Evolutionary conservation across 2,888 invertebrate species (phyloP), one percentile per base, ranked within the genome.

Genomic region (Tetrapedia diversipes): DNA sequence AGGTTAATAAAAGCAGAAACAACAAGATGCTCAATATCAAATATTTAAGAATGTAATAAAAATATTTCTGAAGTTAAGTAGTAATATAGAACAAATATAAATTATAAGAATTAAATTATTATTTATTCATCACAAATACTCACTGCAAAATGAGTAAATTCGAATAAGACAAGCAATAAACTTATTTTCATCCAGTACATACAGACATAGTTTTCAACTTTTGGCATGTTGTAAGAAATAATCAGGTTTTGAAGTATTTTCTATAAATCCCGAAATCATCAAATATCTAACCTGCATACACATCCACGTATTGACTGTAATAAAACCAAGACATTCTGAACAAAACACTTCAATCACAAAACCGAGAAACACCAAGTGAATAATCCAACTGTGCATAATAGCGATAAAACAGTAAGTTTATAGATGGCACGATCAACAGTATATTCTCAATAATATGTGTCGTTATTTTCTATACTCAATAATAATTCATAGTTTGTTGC

Each of bases 391-490:
- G 63, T 76, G 57, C 64, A 64, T 66, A 74, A 61, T 56, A 66
- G 65, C 43, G 67, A 47, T 53, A 51, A 49, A 66, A 66, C 64
- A 66, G 24, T 37, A 19, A 47, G 45, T 57, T 73, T 63, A 63
- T 76, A 81, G 81, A 82, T 79, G 76, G 79, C 68, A 75, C 45
- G 75, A 80, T 80, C 77, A 65, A 80, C 77, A 77, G 60, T 16
- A 16, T 34, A 53, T 76, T n/a, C n/a, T n/a, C n/a, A n/a, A n/a
- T n/a, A n/a, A 69, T 16, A 43, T 14, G 19, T 32, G 6, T 32
- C 6, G 6, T 54, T 41, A n/a, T 11, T n/a, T 54, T 24, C 4
- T n/a, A 32, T 32, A 24, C 43, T 22, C 14, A 32, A 54, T n/a
- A 54, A 54, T 51, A 27, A 64, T 19, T 64, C 29, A 37, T 2